Conservation (phyloP, 1,140 invertebrate genomes). For the Euschistus heros region DNA sequence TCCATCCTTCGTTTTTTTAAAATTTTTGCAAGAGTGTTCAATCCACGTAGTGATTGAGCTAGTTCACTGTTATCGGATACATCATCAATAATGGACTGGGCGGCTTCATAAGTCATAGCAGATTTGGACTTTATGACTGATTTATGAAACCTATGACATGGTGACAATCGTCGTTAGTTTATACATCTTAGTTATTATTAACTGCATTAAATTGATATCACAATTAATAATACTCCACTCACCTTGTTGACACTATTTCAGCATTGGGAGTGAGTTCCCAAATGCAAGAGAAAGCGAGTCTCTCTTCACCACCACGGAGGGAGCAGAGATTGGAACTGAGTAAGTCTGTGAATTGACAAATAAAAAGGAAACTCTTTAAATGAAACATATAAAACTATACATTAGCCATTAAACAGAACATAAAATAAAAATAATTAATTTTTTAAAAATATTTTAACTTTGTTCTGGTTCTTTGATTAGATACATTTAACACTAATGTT, state of each 20-base stretch:
- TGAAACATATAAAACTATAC: not conserved
- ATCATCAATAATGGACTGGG: constrained; percentile 88
- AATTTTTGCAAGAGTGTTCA: constrained; percentile 84
- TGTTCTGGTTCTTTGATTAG: no score
- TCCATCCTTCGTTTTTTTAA: constrained; percentile 76
- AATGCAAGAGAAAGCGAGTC: constrained; percentile 87
- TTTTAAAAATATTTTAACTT: not conserved
- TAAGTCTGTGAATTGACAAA: no score
- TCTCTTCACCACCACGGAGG: constrained; percentile 61
- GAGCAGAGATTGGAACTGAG: constrained; percentile 91
- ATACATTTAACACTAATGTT: no score
- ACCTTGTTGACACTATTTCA: constrained; percentile 59
- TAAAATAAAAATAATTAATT: not conserved
- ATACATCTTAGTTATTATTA: no score
- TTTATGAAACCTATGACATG: constrained; percentile 61
- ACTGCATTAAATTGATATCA: no score
- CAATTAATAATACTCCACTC: not conserved
- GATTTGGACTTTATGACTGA: constrained; percentile 80
- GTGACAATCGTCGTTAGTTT: no score
- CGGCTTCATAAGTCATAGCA: constrained; percentile 92
- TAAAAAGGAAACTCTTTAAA: no score
- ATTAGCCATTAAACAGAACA: constrained; percentile 11
- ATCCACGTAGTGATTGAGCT: constrained; percentile 60
- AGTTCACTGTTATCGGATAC: constrained; percentile 55
- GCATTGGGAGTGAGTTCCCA: constrained; percentile 84